Percentiles rank a stretch among this genome's conserved stretches.
Evolutionary conservation across 2,113 vertebrate genomes (phyloP).

Genomic region (Parus major): DNA sequence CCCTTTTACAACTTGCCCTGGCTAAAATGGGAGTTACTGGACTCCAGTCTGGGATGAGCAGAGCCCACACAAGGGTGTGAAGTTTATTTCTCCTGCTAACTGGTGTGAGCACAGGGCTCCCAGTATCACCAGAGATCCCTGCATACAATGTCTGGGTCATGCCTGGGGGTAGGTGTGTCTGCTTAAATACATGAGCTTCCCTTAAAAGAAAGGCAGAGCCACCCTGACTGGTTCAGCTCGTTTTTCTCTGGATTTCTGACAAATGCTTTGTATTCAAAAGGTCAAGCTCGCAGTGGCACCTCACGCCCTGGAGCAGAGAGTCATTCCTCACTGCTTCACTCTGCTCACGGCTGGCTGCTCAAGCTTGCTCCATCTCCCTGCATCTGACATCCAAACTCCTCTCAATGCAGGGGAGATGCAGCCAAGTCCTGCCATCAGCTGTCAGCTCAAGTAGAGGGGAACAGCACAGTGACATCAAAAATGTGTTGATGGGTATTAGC

Average conservation of each 20-base stretch:
- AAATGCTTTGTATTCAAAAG: constrained; percentile 76
- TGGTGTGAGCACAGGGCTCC: accelerated
- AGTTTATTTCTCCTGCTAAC: neutral
- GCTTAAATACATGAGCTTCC: neutral
- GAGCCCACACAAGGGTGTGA: neutral
- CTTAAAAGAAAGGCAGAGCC: neutral
- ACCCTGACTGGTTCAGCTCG: constrained; percentile 23
- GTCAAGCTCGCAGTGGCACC: constrained; percentile 56
- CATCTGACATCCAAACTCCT: constrained; percentile 60
- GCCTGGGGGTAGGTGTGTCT: constrained; percentile 18
- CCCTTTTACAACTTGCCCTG: neutral
- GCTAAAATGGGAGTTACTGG: neutral
- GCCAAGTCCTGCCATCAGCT: constrained; percentile 47
- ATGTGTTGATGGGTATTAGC: constrained; percentile 29
- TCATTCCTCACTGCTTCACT: constrained; percentile 12
- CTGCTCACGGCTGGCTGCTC: constrained; percentile 67
- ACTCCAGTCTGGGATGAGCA: neutral
- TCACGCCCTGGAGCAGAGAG: neutral
- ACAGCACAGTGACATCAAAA: constrained; percentile 36
- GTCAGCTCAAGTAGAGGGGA: constrained; percentile 62
- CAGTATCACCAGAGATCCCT: neutral
- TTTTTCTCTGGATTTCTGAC: constrained; percentile 65
- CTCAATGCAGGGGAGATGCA: neutral
- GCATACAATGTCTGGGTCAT: neutral
- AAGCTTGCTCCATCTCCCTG: constrained; percentile 55